Evolutionary conservation across 1,140 invertebrate genomes (phyloP), one percentile per base, ranked within the genome.

Genomic region (Venturia canescens): DNA sequence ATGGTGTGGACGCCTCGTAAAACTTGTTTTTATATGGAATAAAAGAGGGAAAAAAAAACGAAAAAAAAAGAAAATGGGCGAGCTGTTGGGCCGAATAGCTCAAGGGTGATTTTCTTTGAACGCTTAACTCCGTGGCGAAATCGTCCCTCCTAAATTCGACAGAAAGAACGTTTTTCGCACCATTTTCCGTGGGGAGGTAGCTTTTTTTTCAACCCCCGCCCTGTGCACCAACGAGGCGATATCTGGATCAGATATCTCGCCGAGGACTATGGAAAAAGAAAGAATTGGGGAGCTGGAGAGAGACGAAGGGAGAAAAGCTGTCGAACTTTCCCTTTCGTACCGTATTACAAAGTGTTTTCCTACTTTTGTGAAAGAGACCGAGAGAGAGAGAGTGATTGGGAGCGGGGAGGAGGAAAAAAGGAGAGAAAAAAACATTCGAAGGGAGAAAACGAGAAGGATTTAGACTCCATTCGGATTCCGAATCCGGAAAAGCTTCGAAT

Each of bases 21-120:
- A 71, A 71, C 38, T 71, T 34, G 31, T 71, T 71, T 71, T 71
- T 71, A 71, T 71, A n/a, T n/a, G n/a, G n/a, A n/a, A n/a, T n/a
- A n/a, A n/a, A n/a, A n/a, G n/a, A n/a, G n/a, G n/a, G n/a, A n/a
- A n/a, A n/a, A n/a, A n/a, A n/a, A n/a, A n/a, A n/a, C n/a, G n/a
- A n/a, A 34, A 34, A 71, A 71, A 44, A 71, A 71, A 63, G 23
- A 63, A 4, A 13, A n/a, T 26, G 16, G 4, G 31, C 69, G 31
- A 29, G 31, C 69, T 38, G n/a, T 23, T 38, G 4, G 13, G 11
- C 69, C 4, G 69, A 71, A 38, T 38, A 44, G 15, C n/a, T 71
- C n/a, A 13, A 4, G 31, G 34, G 29, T 34, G 31, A 71, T 71
- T 71, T 63, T 18, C 69, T 44, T 44, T n/a, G 34, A 31, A 71